Evolutionary conservation across 2,797 vertebrate genomes (phyloP).

Genomic region (Cercopithecus diana): DNA sequence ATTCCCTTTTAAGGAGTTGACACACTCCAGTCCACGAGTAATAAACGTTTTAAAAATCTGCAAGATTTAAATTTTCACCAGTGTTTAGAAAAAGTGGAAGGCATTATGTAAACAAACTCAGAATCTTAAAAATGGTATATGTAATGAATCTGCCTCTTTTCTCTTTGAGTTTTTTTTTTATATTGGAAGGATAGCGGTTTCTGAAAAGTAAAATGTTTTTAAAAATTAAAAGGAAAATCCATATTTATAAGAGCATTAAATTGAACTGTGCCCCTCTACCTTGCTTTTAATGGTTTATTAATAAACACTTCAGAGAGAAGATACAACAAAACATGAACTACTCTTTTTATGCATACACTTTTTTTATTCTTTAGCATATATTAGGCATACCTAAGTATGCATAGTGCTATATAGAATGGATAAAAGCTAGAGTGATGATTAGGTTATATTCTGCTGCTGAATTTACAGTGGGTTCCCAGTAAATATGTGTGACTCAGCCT

Average conservation of each 20-base stretch:
- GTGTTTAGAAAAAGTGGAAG: background rate
- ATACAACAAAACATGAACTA: slow-evolving; percentile 15
- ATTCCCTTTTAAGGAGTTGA: background rate
- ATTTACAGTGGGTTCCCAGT: background rate
- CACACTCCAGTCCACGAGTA: background rate
- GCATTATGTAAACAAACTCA: background rate
- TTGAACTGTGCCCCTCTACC: slow-evolving; percentile 27
- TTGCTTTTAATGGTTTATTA: slow-evolving; percentile 72
- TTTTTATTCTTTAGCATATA: slow-evolving; percentile 21
- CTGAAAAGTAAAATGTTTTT: slow-evolving; percentile 32
- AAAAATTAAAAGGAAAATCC: slow-evolving; percentile 59
- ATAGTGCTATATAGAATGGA: background rate
- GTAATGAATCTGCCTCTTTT: background rate
- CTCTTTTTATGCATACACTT: background rate
- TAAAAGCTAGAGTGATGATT: background rate
- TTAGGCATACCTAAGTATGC: background rate
- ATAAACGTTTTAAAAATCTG: background rate
- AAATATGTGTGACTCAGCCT: background rate
- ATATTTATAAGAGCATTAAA: slow-evolving; percentile 68
- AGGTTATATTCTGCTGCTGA: background rate
- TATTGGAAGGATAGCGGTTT: background rate
- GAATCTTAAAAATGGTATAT: slow-evolving; percentile 4
- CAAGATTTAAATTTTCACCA: background rate
- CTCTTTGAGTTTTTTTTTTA: slow-evolving; percentile 31
- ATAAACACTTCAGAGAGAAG: slow-evolving; percentile 19